These are phyloP conservation scores for Dasypolia templi DNA, from an alignment of 2,888 invertebrate species.

Conservation along the genomic window DNA sequence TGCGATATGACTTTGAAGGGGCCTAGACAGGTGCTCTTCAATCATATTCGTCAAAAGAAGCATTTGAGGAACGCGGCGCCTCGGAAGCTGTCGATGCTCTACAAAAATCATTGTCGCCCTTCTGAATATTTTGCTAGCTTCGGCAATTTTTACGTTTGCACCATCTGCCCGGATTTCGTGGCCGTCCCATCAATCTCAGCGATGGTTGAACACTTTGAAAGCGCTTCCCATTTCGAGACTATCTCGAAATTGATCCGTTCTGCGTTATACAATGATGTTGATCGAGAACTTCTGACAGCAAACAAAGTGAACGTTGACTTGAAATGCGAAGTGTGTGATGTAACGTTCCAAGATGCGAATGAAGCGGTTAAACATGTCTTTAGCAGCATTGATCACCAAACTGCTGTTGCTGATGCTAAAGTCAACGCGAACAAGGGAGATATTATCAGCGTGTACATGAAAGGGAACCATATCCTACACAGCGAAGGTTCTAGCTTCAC, in stretches of 20 bases:
- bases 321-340: conserved; percentile 79
- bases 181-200: conserved; percentile 85
- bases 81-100: conserved; percentile 80
- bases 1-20: conserved; percentile 88
- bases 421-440: conserved; percentile 79
- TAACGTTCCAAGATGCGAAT: conserved; percentile 72
- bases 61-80: conserved; percentile 87
- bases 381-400: conserved; percentile 81
- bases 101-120: conserved; percentile 85
- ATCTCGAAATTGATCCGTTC: conserved; percentile 80
- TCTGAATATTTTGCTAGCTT: conserved; percentile 87
- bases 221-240: conserved; percentile 79
- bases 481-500: conserved; percentile 82
- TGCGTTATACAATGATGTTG: conserved; percentile 77
- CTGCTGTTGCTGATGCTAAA: conserved; percentile 74
- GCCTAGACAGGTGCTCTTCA: conserved; percentile 86
- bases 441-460: conserved; percentile 86
- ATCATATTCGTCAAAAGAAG: conserved; percentile 88
- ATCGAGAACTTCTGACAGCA: conserved; percentile 72
- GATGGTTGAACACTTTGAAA: conserved; percentile 86
- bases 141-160: conserved; percentile 85
- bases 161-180: conserved; percentile 81
- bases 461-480: conserved; percentile 82
- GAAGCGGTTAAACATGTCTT: conserved; percentile 80
- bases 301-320: conserved; percentile 74